phyloP scores from a whole-genome alignment of 2,113 vertebrate species.

The Odontophorus gujanensis region DNA sequence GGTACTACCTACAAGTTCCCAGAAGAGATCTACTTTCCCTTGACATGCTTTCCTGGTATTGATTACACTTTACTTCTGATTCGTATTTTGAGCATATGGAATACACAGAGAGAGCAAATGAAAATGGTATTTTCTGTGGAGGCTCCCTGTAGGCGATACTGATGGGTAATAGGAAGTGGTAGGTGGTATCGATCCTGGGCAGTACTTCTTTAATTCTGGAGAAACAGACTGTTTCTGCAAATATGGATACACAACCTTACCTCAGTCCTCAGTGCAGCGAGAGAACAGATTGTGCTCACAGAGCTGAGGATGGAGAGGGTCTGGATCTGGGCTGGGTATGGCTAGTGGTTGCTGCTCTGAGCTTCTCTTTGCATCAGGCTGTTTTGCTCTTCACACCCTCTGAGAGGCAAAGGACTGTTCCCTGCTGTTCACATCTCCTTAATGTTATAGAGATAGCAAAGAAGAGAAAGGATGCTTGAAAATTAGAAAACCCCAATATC shows the following conservation, averaged over 20 bases:
- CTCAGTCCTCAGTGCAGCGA: not conserved
- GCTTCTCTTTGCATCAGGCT: not conserved
- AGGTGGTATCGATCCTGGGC: not conserved
- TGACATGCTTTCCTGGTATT: slow-evolving; percentile 65
- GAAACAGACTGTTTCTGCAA: not conserved
- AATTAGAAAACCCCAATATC: not conserved
- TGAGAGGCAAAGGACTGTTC: not conserved
- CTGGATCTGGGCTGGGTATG: not conserved
- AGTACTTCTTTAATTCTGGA: not conserved
- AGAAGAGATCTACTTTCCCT: slow-evolving; percentile 69
- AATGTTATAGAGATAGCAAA: not conserved
- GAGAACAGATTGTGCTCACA: not conserved
- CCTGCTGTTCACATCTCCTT: not conserved
- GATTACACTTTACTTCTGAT: slow-evolving; percentile 48
- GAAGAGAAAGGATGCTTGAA: not conserved
- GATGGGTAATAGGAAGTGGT: not conserved
- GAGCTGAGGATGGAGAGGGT: not conserved
- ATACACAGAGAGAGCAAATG: slow-evolving; percentile 30
- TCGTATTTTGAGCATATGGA: slow-evolving; percentile 65
- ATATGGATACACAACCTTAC: not conserved
- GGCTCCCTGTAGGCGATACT: not conserved
- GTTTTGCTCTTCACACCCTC: not conserved
- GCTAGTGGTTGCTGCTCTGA: not conserved
- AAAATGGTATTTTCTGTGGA: slow-evolving; percentile 20
- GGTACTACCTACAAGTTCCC: slow-evolving; percentile 19